Conservation (phyloP, 2,797 vertebrate species). For the Vultur gryphus region DNA sequence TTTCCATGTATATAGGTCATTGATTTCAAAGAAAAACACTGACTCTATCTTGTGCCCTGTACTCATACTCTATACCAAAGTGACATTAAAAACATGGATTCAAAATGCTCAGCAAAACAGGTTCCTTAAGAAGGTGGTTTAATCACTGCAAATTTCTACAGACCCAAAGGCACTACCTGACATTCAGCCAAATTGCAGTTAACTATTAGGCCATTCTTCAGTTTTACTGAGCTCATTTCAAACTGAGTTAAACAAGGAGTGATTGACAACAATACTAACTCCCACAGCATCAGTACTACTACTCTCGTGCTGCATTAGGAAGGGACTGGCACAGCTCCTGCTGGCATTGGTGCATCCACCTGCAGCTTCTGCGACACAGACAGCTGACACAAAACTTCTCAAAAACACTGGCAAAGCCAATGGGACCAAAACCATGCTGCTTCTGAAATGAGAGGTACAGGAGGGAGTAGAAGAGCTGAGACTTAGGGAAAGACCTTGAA, state of each 20-base stretch:
- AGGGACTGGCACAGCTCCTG: not conserved
- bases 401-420: not conserved
- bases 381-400: not conserved
- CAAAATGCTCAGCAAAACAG: conserved; percentile 1
- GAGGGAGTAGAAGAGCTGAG: not conserved
- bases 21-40: not conserved
- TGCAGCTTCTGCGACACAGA: not conserved
- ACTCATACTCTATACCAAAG: not conserved
- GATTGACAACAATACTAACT: conserved; percentile 16
- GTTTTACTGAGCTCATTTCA: conserved; percentile 1
- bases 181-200: conserved; percentile 42
- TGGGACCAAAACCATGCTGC: not conserved
- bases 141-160: conserved; percentile 39
- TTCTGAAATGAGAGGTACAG: not conserved
- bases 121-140: conserved; percentile 14
- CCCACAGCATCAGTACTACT: not conserved
- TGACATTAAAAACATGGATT: not conserved
- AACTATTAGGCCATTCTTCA: conserved; percentile 23
- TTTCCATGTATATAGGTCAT: not conserved
- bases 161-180: conserved; percentile 32
- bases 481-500: not conserved
- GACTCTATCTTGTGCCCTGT: not conserved
- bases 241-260: not conserved
- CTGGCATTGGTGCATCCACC: not conserved
- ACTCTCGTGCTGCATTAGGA: not conserved